Evolutionary conservation across 2,113 vertebrate genomes (phyloP).

Genomic region (Prolemur simus): DNA sequence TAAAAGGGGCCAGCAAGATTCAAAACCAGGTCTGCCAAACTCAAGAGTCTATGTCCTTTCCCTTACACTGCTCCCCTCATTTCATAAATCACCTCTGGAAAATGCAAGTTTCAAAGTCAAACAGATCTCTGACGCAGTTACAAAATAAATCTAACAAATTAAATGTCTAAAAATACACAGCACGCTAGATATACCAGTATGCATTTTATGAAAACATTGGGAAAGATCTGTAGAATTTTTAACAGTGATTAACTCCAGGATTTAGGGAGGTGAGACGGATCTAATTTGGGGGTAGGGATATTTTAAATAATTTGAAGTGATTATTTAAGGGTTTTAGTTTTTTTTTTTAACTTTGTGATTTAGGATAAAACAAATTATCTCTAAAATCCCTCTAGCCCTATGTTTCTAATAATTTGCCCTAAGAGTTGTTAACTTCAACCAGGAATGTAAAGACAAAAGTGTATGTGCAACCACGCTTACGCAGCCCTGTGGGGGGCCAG

Average conservation of each 20-base stretch:
- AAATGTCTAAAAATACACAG: conserved; percentile 6
- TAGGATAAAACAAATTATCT: conserved; percentile 41
- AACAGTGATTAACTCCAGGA: conserved; percentile 19
- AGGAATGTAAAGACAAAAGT: background rate
- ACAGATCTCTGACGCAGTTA: background rate
- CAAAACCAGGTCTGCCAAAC: background rate
- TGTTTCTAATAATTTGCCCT: background rate
- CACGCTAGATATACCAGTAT: background rate
- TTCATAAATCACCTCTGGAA: background rate
- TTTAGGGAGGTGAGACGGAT: background rate
- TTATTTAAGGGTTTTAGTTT: conserved; percentile 4
- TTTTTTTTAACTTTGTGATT: background rate
- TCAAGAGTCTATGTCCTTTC: background rate
- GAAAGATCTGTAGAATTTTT: background rate
- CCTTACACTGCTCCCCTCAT: background rate
- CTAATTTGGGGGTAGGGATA: background rate
- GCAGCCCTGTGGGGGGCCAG: background rate
- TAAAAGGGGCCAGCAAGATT: background rate
- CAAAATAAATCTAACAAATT: conserved; percentile 38
- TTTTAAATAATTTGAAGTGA: conserved; percentile 36
- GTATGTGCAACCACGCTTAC: background rate
- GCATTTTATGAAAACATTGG: conserved; percentile 5
- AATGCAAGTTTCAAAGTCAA: conserved; percentile 51
- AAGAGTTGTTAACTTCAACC: background rate
- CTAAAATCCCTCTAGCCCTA: background rate